A percentile compares a stretch with the other conserved stretches of the same genome.
Conservation (phyloP, 2,797 vertebrate species). For the Tokudaia muenninki region DNA sequence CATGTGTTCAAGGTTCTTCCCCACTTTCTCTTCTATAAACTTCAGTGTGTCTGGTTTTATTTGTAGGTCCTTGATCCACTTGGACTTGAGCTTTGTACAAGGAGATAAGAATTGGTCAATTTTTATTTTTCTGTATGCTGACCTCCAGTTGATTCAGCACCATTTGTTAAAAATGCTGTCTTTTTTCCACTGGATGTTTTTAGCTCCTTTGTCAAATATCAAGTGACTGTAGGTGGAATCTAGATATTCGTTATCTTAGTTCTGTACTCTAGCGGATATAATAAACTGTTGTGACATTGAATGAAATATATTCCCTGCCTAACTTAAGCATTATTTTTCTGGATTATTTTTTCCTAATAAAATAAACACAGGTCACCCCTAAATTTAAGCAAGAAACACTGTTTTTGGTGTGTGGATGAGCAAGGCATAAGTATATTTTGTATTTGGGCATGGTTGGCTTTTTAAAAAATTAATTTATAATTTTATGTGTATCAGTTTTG, state of each 20-base stretch:
- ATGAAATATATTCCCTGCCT: conserved; percentile 31
- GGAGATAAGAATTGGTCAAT: too few species aligned
- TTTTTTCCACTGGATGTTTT: too few species aligned
- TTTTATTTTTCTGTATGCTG: too few species aligned
- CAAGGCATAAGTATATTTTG: conserved; percentile 40
- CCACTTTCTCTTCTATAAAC: too few species aligned
- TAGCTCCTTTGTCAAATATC: too few species aligned
- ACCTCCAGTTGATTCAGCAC: too few species aligned
- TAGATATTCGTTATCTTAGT: background rate
- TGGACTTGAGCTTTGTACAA: too few species aligned
- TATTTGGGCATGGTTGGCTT: conserved; percentile 61
- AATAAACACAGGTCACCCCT: conserved; percentile 39
- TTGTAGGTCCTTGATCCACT: too few species aligned
- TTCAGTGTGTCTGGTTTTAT: too few species aligned
- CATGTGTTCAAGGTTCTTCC: too few species aligned
- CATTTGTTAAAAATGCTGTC: too few species aligned
- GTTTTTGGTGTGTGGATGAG: conserved; percentile 11
- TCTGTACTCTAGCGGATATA: background rate
- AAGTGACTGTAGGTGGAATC: background rate
- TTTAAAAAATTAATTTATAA: background rate
- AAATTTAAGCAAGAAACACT: background rate
- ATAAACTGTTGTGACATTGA: conserved; percentile 58
- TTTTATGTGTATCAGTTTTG: too few species aligned
- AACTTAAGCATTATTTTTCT: conserved; percentile 56
- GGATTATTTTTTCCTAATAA: conserved; percentile 28